phyloP scores from a whole-genome alignment of 1,140 invertebrate species.

The Vanessa atalanta region DNA sequence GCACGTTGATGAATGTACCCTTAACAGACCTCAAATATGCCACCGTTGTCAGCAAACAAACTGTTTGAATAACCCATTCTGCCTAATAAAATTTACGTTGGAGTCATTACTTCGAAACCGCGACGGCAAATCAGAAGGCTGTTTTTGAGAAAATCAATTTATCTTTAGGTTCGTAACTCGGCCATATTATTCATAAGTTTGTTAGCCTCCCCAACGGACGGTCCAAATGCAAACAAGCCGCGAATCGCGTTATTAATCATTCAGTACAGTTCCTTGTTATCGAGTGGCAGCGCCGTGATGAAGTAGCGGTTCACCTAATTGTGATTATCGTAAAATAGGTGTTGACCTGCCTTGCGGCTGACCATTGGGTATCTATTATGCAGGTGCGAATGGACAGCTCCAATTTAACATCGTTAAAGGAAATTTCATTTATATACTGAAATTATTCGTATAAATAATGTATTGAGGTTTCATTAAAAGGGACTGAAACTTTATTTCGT shows the following conservation, averaged over 20 bases:
- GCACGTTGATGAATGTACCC: constrained; percentile 71
- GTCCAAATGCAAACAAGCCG: constrained; percentile 70
- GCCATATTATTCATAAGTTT: constrained; percentile 75
- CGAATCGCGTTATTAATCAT: constrained; percentile 72
- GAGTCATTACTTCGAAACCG: constrained; percentile 20
- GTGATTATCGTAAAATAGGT: constrained; percentile 69
- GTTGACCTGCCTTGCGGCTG: constrained; percentile 52
- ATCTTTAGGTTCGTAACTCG: constrained; percentile 54
- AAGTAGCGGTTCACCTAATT: constrained; percentile 71
- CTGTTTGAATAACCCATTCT: constrained; percentile 69
- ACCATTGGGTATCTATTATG: constrained; percentile 62
- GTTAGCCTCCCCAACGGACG: constrained; percentile 58
- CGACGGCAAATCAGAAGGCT: constrained; percentile 40
- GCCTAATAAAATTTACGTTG: constrained; percentile 51
- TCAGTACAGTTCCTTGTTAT: constrained; percentile 66
- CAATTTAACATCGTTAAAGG: constrained; percentile 44
- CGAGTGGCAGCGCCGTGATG: constrained; percentile 66
- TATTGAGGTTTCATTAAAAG: not conserved
- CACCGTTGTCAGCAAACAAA: constrained; percentile 62
- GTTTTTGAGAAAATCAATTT: constrained; percentile 62
- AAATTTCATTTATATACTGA: not conserved
- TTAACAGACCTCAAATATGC: constrained; percentile 75
- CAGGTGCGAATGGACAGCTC: constrained; percentile 43
- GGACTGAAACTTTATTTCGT: not conserved
- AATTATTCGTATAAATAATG: not conserved